Base-by-base conservation (phyloP, 1,140 invertebrate genomes). In the Musca domestica region DNA sequence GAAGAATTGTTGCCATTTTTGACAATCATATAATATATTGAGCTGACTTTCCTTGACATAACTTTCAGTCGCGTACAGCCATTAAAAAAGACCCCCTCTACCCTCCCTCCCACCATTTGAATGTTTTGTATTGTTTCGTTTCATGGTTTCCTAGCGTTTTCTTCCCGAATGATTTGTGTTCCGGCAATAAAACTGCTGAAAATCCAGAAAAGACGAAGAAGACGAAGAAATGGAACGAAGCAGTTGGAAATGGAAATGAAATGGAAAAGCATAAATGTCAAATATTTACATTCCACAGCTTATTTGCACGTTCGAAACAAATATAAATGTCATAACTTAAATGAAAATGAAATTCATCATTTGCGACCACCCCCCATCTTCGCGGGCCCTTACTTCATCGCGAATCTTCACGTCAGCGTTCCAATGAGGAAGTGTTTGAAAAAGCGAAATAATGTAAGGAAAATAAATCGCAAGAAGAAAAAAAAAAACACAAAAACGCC, bases 331-430 rank as follows among this genome's bases (percentile, higher is more conserved):
- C 56, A 61, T 34, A 41, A 61, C 19, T 61, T 61, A 41, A 61
- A 61, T 61, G 56, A 58, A 58, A 58, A 30, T 2, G 15, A 61
- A 61, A 61, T 61, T 10, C 56, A 61, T 61, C 56, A 61, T 61
- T 61, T 34, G 15, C 56, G 15, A 3, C 14, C 27, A 30, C n/a
- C 23, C 6, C 25, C 15, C 25, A 54, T 12, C 9, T 23, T 23
- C 20, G 15, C 52, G 15, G 52, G 15, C 52, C 22, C 15, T 17
- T 30, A 27, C 15, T n/a, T 5, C 15, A 49, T 14, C 17, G 15
- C 47, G 17, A 49, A 6, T 49, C 25, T 7, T 10, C 19, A 41
- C 34, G 34, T 34, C 7, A 41, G 12, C 30, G n/a, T 15, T n/a
- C n/a, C 30, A 61, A 12, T 12, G 10, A 7, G 34, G 17, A 61